Conservation (phyloP, 2,888 invertebrate genomes). For the Cheilosia scutellata region DNA sequence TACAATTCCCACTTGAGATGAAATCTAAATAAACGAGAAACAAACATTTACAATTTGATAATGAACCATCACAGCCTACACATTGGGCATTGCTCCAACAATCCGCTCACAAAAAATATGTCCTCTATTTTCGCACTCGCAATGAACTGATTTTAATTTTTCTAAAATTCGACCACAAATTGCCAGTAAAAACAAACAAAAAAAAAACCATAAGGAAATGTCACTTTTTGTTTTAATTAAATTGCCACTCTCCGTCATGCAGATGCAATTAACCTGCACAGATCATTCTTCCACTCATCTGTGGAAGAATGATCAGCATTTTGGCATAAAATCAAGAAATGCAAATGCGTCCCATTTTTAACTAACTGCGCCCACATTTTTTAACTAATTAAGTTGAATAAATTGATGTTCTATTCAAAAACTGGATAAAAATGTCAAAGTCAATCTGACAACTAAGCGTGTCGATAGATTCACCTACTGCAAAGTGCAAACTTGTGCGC, state of each 20-base stretch:
- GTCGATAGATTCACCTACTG: background rate
- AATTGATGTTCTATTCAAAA: background rate
- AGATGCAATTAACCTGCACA: slow-evolving; percentile 27
- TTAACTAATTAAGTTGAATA: slow-evolving; percentile 7
- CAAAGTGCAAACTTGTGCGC: background rate
- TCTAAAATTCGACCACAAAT: slow-evolving; percentile 30
- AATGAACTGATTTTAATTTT: slow-evolving; percentile 1
- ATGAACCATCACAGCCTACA: slow-evolving; percentile 17
- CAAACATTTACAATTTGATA: background rate
- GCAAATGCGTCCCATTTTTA: background rate
- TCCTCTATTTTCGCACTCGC: slow-evolving; percentile 22
- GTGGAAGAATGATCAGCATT: slow-evolving; percentile 4
- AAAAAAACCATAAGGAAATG: slow-evolving; percentile 10
- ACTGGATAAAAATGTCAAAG: background rate
- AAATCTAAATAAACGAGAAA: background rate
- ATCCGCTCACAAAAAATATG: background rate
- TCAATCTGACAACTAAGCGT: background rate
- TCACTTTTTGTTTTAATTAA: background rate
- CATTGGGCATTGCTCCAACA: slow-evolving; percentile 20
- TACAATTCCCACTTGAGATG: background rate
- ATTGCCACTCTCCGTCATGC: background rate
- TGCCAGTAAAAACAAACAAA: background rate
- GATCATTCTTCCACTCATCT: slow-evolving; percentile 1
- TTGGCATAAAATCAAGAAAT: slow-evolving; percentile 27
- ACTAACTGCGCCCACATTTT: too few species aligned